phyloP scores from a whole-genome alignment of 2,797 vertebrate species.

The Chloroceryle amazona region DNA sequence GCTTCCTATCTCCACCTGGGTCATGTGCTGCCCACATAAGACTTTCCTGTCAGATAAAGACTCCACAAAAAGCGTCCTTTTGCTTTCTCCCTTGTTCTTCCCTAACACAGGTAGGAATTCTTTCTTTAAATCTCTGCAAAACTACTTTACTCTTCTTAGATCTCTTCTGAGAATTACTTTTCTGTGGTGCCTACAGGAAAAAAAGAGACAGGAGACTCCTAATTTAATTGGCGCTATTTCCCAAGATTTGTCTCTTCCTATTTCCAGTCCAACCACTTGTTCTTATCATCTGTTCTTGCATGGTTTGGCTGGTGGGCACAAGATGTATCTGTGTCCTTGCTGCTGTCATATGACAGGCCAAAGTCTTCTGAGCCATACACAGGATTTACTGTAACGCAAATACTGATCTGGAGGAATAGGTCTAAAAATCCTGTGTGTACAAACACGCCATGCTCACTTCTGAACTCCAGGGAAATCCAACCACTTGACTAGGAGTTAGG shows the following conservation, averaged over 20 bases:
- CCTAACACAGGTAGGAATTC: background rate
- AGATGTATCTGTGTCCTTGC: background rate
- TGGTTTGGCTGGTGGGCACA: background rate
- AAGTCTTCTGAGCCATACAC: background rate
- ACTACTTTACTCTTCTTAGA: background rate
- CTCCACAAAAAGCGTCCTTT: background rate
- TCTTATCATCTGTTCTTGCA: background rate
- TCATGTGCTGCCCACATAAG: background rate
- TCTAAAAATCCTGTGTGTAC: background rate
- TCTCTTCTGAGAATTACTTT: background rate
- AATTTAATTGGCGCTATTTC: rapidly evolving
- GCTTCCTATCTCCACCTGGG: background rate
- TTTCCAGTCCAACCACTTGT: rapidly evolving
- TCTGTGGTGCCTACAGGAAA: background rate
- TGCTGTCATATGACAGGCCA: background rate
- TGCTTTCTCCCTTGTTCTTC: background rate
- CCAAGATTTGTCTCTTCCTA: background rate
- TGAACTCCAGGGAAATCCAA: background rate
- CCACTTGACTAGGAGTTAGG: background rate
- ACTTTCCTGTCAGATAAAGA: background rate
- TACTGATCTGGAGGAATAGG: background rate
- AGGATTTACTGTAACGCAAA: background rate
- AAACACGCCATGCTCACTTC: rapidly evolving
- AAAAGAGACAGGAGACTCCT: background rate
- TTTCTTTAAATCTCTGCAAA: background rate